These are phyloP conservation scores for Nomia melanderi DNA, from an alignment of 1,140 invertebrate genomes.

Conservation along the genomic window DNA sequence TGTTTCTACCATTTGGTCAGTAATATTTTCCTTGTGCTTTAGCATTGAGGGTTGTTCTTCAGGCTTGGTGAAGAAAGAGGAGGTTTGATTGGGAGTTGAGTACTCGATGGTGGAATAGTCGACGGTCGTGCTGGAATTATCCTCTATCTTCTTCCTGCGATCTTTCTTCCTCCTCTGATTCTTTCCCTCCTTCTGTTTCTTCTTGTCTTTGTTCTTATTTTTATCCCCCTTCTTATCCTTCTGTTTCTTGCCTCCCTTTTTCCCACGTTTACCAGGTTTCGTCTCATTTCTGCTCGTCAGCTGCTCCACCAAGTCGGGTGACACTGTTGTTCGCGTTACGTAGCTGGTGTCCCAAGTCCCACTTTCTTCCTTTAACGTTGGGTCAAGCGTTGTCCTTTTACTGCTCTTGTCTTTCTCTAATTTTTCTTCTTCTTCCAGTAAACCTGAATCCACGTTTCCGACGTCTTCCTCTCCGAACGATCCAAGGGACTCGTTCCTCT, in stretches of 20 bases:
- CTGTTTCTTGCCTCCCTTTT: background rate
- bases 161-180: background rate
- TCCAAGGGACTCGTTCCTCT: too few relatives aligned
- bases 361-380: background rate
- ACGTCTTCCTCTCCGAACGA: too few relatives aligned
- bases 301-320: background rate
- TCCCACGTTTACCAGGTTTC: constrained; percentile 6
- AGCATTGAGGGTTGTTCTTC: too few relatives aligned
- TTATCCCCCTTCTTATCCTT: constrained; percentile 21
- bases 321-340: background rate
- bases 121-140: background rate
- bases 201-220: constrained; percentile 4
- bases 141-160: too few relatives aligned
- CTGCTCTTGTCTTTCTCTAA: too few relatives aligned
- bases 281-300: background rate
- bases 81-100: too few relatives aligned
- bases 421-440: too few relatives aligned
- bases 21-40: too few relatives aligned
- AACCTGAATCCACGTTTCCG: too few relatives aligned
- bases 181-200: background rate
- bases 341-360: background rate
- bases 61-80: too few relatives aligned
- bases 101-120: too few relatives aligned
- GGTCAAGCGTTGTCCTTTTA: background rate
- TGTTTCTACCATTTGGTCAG: too few relatives aligned